Conservation (phyloP, 2,888 invertebrate species). For the Vanessa cardui region DNA sequence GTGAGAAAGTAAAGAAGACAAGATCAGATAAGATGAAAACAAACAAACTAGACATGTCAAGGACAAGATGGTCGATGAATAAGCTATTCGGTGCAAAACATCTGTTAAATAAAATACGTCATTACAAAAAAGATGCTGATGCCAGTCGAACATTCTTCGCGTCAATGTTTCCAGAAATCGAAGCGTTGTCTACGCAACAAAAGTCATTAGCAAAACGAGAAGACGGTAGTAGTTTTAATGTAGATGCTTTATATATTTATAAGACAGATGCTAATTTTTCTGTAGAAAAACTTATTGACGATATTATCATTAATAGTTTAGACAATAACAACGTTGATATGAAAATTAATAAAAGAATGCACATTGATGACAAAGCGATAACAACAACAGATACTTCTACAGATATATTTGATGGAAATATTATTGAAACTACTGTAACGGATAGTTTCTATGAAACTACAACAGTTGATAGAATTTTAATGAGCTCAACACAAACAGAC, state of each 20-base stretch:
- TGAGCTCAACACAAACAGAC: conserved; percentile 50
- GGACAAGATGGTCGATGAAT: conserved; percentile 63
- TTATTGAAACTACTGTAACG: not conserved
- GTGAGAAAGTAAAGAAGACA: conserved; percentile 65
- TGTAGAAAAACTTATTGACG: conserved; percentile 61
- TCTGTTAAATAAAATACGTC: conserved; percentile 28
- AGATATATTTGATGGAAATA: conserved; percentile 6
- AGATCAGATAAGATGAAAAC: conserved; percentile 54
- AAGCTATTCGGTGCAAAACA: conserved; percentile 48
- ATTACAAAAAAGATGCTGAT: conserved; percentile 34
- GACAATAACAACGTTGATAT: conserved; percentile 43
- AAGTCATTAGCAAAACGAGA: conserved; percentile 55
- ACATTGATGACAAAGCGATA: conserved; percentile 17
- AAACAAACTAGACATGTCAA: conserved; percentile 55
- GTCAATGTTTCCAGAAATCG: conserved; percentile 39
- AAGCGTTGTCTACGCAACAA: conserved; percentile 53
- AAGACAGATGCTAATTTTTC: conserved; percentile 53
- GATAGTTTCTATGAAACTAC: not conserved
- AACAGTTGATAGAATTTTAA: conserved; percentile 19
- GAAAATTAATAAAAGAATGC: conserved; percentile 18
- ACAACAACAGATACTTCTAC: conserved; percentile 41
- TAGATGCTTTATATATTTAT: conserved; percentile 48
- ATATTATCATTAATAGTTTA: conserved; percentile 57
- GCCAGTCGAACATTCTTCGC: conserved; percentile 28
- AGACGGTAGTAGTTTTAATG: conserved; percentile 43